Conservation (phyloP, 2,888 invertebrate species). For the Argynnis bischoffii region DNA sequence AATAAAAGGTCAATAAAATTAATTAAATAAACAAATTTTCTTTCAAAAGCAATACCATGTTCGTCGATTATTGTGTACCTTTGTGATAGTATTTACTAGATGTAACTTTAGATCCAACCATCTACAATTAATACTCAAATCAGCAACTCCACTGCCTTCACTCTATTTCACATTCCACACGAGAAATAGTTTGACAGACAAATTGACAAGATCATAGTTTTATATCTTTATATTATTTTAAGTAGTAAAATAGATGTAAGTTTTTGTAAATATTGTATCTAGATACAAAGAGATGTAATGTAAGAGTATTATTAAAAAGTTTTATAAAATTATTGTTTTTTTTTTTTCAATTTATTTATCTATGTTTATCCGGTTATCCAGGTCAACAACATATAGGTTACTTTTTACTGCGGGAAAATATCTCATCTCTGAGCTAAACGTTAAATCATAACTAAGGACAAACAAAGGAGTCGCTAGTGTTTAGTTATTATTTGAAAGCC, state of each 20-base stretch:
- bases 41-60: neutral
- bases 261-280: constrained; percentile 80
- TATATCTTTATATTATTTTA: constrained; percentile 41
- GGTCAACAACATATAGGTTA: too few relatives aligned
- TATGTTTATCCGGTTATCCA: too few relatives aligned
- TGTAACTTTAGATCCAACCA: constrained; percentile 51
- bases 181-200: constrained; percentile 46
- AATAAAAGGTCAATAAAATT: neutral
- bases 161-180: constrained; percentile 36
- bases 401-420: too few relatives aligned
- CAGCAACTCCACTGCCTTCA: constrained; percentile 58
- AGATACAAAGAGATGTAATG: constrained; percentile 67
- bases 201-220: constrained; percentile 54
- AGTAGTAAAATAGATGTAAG: constrained; percentile 51
- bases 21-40: neutral
- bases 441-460: too few relatives aligned
- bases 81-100: constrained; percentile 60
- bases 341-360: constrained; percentile 15
- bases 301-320: constrained; percentile 78
- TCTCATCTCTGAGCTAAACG: too few relatives aligned
- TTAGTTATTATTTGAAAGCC: too few relatives aligned
- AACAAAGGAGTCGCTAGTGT: too few relatives aligned
- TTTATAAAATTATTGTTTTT: constrained; percentile 50
- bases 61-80: constrained; percentile 57
- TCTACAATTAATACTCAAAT: constrained; percentile 59